These are phyloP conservation scores for Nymphalis polychloros DNA, from an alignment of 2,888 invertebrate species.

Conservation along the genomic window DNA sequence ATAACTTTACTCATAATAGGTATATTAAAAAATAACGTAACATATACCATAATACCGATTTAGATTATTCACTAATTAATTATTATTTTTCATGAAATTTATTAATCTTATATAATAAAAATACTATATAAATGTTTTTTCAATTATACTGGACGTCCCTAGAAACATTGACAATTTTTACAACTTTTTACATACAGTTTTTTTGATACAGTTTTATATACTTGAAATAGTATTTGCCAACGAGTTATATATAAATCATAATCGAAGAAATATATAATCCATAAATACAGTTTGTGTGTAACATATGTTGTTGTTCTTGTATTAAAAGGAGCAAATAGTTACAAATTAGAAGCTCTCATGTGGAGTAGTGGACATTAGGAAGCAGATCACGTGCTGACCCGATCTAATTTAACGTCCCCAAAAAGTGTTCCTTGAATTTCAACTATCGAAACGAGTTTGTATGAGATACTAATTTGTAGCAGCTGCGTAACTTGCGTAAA, in stretches of 20 bases:
- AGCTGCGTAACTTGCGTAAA: constrained; percentile 34
- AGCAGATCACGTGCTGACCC: constrained; percentile 63
- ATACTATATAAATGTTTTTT: no score
- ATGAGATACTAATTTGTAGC: constrained; percentile 38
- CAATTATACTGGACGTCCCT: no score
- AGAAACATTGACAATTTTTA: no score
- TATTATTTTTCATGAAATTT: no score
- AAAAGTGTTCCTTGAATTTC: constrained; percentile 65
- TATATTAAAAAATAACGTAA: no score
- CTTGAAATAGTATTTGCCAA: no score
- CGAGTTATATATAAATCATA: not conserved
- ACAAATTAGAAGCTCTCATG: constrained; percentile 27
- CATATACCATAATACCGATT: no score
- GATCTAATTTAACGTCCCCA: constrained; percentile 71
- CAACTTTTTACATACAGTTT: no score
- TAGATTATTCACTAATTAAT: no score
- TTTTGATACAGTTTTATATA: no score
- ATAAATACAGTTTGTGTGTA: not conserved
- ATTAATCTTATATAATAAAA: no score
- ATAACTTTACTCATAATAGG: no score
- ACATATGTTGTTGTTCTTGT: not conserved
- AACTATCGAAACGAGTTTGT: constrained; percentile 62
- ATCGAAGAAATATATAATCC: not conserved
- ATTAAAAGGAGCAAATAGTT: constrained; percentile 2
- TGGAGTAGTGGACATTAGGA: constrained; percentile 55